These are phyloP conservation scores for Cariama cristata DNA, from an alignment of 2,113 vertebrate species.

Conservation along the genomic window DNA sequence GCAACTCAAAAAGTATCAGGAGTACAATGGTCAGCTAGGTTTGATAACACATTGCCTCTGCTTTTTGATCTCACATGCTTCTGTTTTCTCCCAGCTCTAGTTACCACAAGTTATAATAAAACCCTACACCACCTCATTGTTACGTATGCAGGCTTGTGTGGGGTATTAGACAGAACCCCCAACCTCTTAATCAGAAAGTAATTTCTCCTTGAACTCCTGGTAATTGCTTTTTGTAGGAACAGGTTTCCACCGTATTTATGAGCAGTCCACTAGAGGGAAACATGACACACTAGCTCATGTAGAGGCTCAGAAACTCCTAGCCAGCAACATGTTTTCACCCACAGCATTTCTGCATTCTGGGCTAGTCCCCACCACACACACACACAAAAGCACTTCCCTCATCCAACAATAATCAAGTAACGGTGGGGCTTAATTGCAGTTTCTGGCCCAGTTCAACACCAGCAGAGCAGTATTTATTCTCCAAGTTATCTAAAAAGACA, in stretches of 20 bases:
- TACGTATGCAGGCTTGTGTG: accelerated
- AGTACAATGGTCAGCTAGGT: neutral
- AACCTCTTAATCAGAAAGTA: neutral
- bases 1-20: neutral
- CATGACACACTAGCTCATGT: neutral
- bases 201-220: neutral
- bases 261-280: conserved; percentile 39
- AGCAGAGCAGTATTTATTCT: neutral
- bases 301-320: neutral
- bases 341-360: neutral
- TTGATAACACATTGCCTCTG: neutral
- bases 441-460: neutral
- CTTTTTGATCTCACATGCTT: neutral
- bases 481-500: neutral
- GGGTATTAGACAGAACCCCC: neutral
- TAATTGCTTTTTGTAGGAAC: neutral
- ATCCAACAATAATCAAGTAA: neutral
- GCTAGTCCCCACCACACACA: neutral
- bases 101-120: neutral
- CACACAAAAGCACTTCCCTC: neutral
- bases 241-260: neutral
- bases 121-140: neutral
- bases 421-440: neutral
- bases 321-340: neutral
- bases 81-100: neutral